A percentile compares a stretch with the other conserved stretches of the same genome.
phyloP scores from a whole-genome alignment of 2,888 invertebrate species.

The Cenopis cana region DNA sequence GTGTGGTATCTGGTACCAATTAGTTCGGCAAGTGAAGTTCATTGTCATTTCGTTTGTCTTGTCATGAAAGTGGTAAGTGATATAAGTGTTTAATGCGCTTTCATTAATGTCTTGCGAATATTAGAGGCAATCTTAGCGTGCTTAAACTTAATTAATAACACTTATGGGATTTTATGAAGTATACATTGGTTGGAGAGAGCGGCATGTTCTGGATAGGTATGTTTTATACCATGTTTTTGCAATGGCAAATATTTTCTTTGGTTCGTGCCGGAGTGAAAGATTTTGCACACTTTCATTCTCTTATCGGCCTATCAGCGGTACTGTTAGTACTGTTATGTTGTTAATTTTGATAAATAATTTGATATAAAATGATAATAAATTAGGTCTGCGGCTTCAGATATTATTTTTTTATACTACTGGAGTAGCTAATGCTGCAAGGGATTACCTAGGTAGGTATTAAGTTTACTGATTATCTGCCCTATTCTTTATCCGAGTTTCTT shows the following conservation, averaged over 20 bases:
- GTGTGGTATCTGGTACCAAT: conserved; percentile 62
- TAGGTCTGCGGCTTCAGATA: background rate
- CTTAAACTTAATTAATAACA: conserved; percentile 11
- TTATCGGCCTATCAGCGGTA: conserved; percentile 41
- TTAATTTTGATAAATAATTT: conserved; percentile 41
- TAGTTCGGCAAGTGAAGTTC: conserved; percentile 68
- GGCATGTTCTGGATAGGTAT: conserved; percentile 47
- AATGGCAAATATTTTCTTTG: conserved; percentile 26
- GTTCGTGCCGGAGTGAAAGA: conserved; percentile 24
- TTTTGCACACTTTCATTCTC: conserved; percentile 41
- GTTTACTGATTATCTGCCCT: too few relatives aligned
- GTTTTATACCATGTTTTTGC: conserved; percentile 29
- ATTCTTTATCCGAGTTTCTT: too few relatives aligned
- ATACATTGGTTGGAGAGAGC: conserved; percentile 49
- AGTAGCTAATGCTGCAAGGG: too few relatives aligned
- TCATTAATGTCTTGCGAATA: conserved; percentile 60
- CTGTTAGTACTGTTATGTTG: conserved; percentile 26
- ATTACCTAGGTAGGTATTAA: too few relatives aligned
- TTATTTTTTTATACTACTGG: background rate
- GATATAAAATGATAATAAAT: conserved; percentile 37
- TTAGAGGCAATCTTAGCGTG: conserved; percentile 9
- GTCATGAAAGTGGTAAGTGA: conserved; percentile 74
- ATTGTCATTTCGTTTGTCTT: conserved; percentile 72
- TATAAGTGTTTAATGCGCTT: conserved; percentile 53
- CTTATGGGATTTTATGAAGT: conserved; percentile 16